A percentile compares a stretch with the other conserved stretches of the same genome.
phyloP scores from a whole-genome alignment of 1,140 invertebrate genomes.

The Ceratosolen fusciceps region DNA sequence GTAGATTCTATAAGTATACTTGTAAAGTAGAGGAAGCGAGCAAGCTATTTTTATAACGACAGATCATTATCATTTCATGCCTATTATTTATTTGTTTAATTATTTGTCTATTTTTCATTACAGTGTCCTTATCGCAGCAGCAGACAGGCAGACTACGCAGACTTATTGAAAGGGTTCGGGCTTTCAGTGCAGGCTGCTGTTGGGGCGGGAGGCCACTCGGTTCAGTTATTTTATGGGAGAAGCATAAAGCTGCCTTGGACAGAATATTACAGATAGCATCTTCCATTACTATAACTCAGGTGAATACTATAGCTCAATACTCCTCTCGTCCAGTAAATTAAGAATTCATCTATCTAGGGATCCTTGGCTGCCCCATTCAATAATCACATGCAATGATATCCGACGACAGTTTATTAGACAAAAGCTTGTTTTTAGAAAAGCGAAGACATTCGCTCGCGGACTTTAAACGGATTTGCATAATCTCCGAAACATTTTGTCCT shows the following conservation, averaged over 20 bases:
- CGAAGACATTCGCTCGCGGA: too few relatives aligned
- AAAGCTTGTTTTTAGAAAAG: not conserved
- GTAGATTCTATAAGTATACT: too few relatives aligned
- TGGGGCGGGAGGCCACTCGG: conserved; percentile 89
- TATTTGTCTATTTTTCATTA: conserved; percentile 53
- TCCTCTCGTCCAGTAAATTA: too few relatives aligned
- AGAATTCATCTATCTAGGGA: too few relatives aligned
- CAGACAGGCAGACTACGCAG: conserved; percentile 87
- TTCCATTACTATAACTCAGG: conserved; percentile 83
- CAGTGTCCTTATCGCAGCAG: conserved; percentile 89
- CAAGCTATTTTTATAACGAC: too few relatives aligned
- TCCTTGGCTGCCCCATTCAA: not conserved
- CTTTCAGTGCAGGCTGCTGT: conserved; percentile 78
- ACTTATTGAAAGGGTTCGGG: conserved; percentile 82
- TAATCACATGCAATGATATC: not conserved
- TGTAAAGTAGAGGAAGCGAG: too few relatives aligned
- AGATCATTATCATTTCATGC: too few relatives aligned
- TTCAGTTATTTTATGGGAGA: conserved; percentile 89
- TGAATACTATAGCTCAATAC: conserved; percentile 57
- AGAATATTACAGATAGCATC: conserved; percentile 87
- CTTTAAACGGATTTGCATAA: too few relatives aligned
- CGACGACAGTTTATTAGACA: not conserved
- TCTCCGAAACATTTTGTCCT: too few relatives aligned
- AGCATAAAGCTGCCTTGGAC: conserved; percentile 87
- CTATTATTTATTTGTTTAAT: too few relatives aligned